These are phyloP conservation scores for Phocides pigmalion DNA, from an alignment of 1,140 invertebrate species.

Conservation along the genomic window DNA sequence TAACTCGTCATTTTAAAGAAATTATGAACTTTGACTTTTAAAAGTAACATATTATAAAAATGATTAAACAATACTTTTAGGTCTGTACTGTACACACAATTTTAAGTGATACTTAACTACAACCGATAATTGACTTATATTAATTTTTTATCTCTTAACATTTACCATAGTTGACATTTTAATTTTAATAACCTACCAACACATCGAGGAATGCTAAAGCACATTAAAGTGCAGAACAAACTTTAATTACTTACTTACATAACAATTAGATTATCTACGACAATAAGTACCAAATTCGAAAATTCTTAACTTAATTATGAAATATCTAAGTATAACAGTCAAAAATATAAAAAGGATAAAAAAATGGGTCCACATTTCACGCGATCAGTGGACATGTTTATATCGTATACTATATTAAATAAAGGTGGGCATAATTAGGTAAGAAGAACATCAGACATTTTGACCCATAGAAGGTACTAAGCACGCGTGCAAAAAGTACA, in stretches of 20 bases:
- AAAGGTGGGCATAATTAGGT: constrained; percentile 13
- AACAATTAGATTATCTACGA: neutral
- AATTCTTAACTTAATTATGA: constrained; percentile 1
- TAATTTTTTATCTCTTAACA: constrained; percentile 1
- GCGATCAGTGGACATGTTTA: neutral
- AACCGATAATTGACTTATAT: neutral
- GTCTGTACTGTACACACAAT: neutral
- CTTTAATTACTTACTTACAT: neutral
- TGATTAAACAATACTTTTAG: neutral
- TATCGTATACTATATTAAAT: constrained; percentile 15
- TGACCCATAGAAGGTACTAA: neutral
- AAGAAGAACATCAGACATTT: neutral
- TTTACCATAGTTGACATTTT: neutral
- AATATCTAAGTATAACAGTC: constrained; percentile 3
- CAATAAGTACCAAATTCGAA: constrained; percentile 3
- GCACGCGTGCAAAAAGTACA: neutral
- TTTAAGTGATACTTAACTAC: neutral
- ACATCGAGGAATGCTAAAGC: constrained; percentile 1
- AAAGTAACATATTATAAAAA: neutral
- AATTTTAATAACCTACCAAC: neutral
- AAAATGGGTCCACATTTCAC: neutral
- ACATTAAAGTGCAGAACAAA: neutral
- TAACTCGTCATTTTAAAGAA: too few species aligned
- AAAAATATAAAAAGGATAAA: neutral
- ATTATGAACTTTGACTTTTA: neutral